These are phyloP conservation scores for Drosophila kokeensis DNA, from an alignment of 2,888 invertebrate genomes.

Conservation along the genomic window DNA sequence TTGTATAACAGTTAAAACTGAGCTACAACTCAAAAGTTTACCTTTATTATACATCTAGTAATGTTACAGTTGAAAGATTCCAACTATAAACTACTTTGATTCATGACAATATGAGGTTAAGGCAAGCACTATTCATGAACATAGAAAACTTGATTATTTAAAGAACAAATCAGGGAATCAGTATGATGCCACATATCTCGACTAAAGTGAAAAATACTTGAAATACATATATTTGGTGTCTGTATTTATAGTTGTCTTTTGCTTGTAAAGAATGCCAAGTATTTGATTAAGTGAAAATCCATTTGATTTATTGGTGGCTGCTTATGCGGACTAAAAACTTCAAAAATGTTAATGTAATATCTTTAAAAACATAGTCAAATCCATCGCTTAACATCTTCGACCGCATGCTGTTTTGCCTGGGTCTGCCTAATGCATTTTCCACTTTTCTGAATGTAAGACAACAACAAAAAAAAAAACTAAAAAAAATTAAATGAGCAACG, in stretches of 20 bases:
- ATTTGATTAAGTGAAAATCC: conserved; percentile 54
- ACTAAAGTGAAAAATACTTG: neutral
- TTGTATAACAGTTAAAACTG: conserved; percentile 10
- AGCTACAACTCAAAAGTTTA: neutral
- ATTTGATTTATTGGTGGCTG: conserved; percentile 62
- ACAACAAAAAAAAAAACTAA: conserved; percentile 31
- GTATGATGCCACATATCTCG: neutral
- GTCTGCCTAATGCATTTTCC: conserved; percentile 66
- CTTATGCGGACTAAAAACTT: conserved; percentile 43
- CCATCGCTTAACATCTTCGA: conserved; percentile 37
- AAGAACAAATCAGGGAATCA: neutral
- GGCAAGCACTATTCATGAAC: neutral
- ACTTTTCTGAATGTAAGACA: conserved; percentile 25
- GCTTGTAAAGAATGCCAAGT: conserved; percentile 44
- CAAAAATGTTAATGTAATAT: conserved; percentile 71
- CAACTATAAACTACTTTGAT: neutral
- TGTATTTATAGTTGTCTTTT: conserved; percentile 4
- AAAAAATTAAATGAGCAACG: conserved; percentile 56
- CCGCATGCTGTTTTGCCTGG: conserved; percentile 62
- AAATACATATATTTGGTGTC: neutral
- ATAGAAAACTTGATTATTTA: neutral
- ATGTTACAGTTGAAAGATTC: neutral
- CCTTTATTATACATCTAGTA: neutral
- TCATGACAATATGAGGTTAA: neutral
- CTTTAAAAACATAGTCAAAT: conserved; percentile 54